These are phyloP conservation scores for Neopipo cinnamomea DNA, from an alignment of 2,113 vertebrate species.

Conservation along the genomic window DNA sequence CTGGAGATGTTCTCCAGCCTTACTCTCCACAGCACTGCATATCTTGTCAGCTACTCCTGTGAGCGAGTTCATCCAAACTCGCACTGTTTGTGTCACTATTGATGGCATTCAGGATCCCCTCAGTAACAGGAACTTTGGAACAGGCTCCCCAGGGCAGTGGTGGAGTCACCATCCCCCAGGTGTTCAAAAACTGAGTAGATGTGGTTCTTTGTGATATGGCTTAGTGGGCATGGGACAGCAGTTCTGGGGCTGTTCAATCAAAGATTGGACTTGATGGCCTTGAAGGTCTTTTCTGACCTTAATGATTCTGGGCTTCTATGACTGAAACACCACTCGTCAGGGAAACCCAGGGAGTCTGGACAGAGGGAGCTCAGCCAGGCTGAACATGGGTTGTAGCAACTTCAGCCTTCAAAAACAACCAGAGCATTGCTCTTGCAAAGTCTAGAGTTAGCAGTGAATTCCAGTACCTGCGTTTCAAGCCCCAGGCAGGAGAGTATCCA, in stretches of 20 bases:
- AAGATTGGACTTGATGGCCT: background rate
- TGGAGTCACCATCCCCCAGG: background rate
- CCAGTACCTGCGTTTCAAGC: background rate
- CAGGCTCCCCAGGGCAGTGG: background rate
- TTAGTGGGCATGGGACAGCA: background rate
- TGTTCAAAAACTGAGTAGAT: background rate
- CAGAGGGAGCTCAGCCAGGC: background rate
- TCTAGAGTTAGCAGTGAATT: background rate
- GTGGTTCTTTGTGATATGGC: background rate
- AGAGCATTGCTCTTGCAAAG: background rate
- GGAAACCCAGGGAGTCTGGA: background rate
- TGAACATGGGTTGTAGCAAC: background rate
- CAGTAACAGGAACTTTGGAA: background rate
- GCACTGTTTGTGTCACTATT: rapidly evolving
- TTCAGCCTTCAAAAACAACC: background rate
- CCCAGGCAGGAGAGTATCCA: background rate
- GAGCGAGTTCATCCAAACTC: background rate
- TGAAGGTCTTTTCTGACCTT: background rate
- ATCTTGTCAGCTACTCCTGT: background rate
- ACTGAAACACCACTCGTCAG: rapidly evolving
- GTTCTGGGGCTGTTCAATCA: too few species aligned
- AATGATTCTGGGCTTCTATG: background rate
- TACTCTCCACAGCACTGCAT: background rate
- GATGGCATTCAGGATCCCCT: background rate
- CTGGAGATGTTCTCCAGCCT: background rate